Conservation (phyloP, 1,140 invertebrate genomes). For the Bombyx mori region ASM3026992v2 NC_085118.1:2878001-2878500, state of each 20-base stretch:
- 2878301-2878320: constrained; percentile 55
- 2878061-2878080: constrained; percentile 23
- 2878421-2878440: too few species aligned
- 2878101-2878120: constrained; percentile 28
- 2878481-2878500: too few species aligned
- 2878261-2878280: constrained; percentile 43
- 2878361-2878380: constrained; percentile 51
- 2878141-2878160: constrained; percentile 33
- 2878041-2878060: constrained; percentile 9
- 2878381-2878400: constrained; percentile 15
- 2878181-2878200: too few species aligned
- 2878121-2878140: constrained; percentile 31
- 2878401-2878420: too few species aligned
- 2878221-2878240: constrained; percentile 7
- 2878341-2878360: constrained; percentile 42
- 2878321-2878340: constrained; percentile 59
- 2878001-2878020: constrained; percentile 1
- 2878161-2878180: constrained; percentile 7
- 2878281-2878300: constrained; percentile 53
- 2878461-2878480: too few species aligned
- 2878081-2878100: constrained; percentile 23
- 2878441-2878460: too few species aligned
- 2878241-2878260: constrained; percentile 22
- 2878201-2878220: too few species aligned
- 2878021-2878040: constrained; percentile 10